Percentiles rank a stretch among this genome's conserved stretches.
These are phyloP conservation scores for Acronicta leporina DNA, from an alignment of 2,888 invertebrate genomes.

Conservation along the genomic window DNA sequence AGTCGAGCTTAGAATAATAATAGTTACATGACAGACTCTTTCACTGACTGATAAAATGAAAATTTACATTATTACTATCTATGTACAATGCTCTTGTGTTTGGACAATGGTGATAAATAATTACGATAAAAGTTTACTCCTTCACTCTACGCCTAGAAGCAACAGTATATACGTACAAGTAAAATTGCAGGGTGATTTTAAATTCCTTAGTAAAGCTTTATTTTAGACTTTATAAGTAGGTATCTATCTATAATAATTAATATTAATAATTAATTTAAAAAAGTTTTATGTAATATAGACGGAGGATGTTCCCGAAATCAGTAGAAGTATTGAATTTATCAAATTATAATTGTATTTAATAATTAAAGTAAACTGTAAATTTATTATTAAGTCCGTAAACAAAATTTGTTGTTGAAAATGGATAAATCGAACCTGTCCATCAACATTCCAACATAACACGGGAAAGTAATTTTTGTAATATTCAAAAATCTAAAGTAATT, in stretches of 20 bases:
- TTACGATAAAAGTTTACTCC: constrained; percentile 18
- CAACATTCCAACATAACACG: constrained; percentile 13
- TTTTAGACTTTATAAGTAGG: too few relatives aligned
- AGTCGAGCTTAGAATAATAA: constrained; percentile 81
- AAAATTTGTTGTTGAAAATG: background rate
- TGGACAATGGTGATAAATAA: constrained; percentile 33
- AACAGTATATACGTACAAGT: background rate
- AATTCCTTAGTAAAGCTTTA: background rate
- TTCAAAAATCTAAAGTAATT: constrained; percentile 24
- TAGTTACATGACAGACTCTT: constrained; percentile 73
- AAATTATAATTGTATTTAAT: too few relatives aligned
- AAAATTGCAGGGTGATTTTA: background rate
- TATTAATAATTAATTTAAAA: too few relatives aligned
- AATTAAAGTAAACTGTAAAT: too few relatives aligned
- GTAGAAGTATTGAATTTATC: too few relatives aligned
- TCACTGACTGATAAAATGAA: constrained; percentile 78
- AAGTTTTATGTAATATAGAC: too few relatives aligned
- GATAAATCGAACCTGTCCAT: background rate
- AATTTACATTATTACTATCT: constrained; percentile 68
- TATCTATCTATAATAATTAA: too few relatives aligned
- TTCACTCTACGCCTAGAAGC: constrained; percentile 24
- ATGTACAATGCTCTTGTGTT: constrained; percentile 61
- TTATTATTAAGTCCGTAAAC: too few relatives aligned
- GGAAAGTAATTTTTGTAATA: constrained; percentile 25
- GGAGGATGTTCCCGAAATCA: too few relatives aligned